A percentile compares a stretch with the other conserved stretches of the same genome.
Conservation (phyloP, 53 echinoderm and acorn worm genomes). For the Echinarachnius parma region DNA sequence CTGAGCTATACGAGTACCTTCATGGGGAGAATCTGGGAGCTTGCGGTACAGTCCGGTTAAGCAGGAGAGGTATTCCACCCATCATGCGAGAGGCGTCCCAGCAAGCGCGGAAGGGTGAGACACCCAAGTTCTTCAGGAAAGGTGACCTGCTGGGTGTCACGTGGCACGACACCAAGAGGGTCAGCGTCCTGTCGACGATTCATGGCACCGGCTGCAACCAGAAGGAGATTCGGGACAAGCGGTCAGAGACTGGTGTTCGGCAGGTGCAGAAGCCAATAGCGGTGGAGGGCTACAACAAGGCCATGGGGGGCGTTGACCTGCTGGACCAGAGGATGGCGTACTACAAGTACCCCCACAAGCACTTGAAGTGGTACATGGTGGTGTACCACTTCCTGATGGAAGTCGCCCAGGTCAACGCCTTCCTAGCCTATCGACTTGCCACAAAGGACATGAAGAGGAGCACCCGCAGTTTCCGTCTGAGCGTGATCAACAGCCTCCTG, state of each 20-base stretch:
- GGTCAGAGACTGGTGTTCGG: not conserved
- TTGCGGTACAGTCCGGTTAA: not conserved
- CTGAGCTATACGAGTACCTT: conserved; percentile 3
- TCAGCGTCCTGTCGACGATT: conserved; percentile 14
- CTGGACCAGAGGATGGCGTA: conserved; percentile 9
- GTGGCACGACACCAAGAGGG: conserved; percentile 32
- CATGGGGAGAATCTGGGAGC: not conserved
- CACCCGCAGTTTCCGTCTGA: not conserved
- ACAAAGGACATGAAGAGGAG: not conserved
- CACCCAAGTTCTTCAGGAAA: conserved; percentile 9
- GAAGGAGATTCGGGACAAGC: conserved; percentile 17
- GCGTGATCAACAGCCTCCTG: conserved; percentile 2
- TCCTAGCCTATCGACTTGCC: conserved; percentile 3
- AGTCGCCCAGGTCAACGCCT: conserved; percentile 23
- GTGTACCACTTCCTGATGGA: conserved; percentile 18
- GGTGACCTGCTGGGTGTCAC: conserved; percentile 1
- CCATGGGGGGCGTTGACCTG: conserved; percentile 22
- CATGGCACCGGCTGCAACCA: not conserved
- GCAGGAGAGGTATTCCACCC: not conserved
- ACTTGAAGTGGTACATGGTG: conserved; percentile 13
- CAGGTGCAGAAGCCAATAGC: conserved; percentile 15
- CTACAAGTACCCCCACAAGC: conserved; percentile 15
- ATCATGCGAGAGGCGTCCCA: not conserved
- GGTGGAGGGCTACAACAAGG: conserved; percentile 15
- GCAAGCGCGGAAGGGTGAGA: conserved; percentile 16